Percentiles rank a stretch among this genome's conserved stretches.
phyloP scores from a whole-genome alignment of 2,888 invertebrate genomes.

The Cryptosula pallasiana region DNA sequence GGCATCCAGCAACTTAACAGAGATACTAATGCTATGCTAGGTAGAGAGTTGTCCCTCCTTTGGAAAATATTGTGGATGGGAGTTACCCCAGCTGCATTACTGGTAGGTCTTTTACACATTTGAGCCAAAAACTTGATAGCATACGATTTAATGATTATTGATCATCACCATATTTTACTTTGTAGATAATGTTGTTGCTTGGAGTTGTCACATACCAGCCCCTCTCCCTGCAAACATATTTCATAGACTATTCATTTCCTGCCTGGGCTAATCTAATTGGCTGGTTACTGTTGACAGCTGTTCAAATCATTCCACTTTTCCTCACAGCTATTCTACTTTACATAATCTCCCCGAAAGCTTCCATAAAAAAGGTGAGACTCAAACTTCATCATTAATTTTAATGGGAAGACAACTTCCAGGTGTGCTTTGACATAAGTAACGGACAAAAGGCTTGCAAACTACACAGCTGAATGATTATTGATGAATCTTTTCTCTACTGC shows the following conservation, averaged over 20 bases:
- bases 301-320: conserved; percentile 6
- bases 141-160: too few species aligned
- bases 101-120: conserved; percentile 13
- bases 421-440: too few species aligned
- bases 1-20: conserved; percentile 30
- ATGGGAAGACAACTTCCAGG: too few species aligned
- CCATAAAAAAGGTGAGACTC: neutral
- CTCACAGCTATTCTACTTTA: neutral
- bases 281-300: neutral
- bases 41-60: neutral
- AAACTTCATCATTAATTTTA: too few species aligned
- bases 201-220: neutral
- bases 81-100: neutral
- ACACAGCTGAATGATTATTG: neutral
- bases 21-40: conserved; percentile 1
- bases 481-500: neutral
- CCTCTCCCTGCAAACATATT: neutral
- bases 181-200: too few species aligned
- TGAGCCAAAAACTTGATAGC: too few species aligned
- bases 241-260: conserved; percentile 3
- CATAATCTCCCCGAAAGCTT: neutral
- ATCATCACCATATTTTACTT: too few species aligned
- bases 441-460: too few species aligned
- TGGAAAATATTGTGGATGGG: neutral
- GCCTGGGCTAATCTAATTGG: neutral